A percentile compares a stretch with the other conserved stretches of the same genome.
Conservation (phyloP, 2,113 vertebrate genomes). For the Hydrolagus affinis region DNA sequence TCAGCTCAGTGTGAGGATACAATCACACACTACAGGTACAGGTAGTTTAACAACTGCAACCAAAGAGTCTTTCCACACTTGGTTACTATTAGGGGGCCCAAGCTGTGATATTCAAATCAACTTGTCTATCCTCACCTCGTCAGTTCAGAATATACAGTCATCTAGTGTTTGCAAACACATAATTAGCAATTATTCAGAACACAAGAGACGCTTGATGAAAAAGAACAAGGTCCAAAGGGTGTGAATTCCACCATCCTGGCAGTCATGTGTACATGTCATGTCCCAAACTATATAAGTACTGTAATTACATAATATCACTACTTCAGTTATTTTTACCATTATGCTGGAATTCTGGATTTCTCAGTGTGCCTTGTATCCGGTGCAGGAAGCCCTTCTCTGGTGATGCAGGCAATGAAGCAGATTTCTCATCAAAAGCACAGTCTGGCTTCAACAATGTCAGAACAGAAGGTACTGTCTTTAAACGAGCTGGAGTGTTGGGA, state of each 20-base stretch:
- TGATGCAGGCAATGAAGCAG: slow-evolving; percentile 13
- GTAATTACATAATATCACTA: too few relatives aligned
- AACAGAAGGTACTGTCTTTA: neutral
- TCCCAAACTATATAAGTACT: too few relatives aligned
- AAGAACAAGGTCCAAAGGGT: too few relatives aligned
- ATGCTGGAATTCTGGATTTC: slow-evolving; percentile 76
- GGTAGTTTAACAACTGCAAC: neutral
- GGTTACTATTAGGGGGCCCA: too few relatives aligned
- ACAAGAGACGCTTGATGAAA: neutral
- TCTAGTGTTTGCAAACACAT: too few relatives aligned
- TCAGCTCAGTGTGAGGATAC: neutral
- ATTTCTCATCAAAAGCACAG: slow-evolving; percentile 33
- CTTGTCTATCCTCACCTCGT: too few relatives aligned
- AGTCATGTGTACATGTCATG: too few relatives aligned
- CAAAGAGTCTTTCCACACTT: neutral
- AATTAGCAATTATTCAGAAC: neutral
- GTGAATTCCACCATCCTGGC: too few relatives aligned
- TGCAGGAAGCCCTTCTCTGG: slow-evolving; percentile 46
- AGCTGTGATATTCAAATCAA: too few relatives aligned
- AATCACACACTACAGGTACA: neutral
- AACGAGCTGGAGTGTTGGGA: slow-evolving; percentile 16
- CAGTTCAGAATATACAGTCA: too few relatives aligned
- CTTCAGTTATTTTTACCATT: slow-evolving; percentile 52
- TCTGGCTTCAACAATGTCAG: slow-evolving; percentile 11
- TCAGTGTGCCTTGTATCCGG: slow-evolving; percentile 68